phyloP scores from a whole-genome alignment of 2,888 invertebrate species.

The Chrysopilus asiliformis region DNA sequence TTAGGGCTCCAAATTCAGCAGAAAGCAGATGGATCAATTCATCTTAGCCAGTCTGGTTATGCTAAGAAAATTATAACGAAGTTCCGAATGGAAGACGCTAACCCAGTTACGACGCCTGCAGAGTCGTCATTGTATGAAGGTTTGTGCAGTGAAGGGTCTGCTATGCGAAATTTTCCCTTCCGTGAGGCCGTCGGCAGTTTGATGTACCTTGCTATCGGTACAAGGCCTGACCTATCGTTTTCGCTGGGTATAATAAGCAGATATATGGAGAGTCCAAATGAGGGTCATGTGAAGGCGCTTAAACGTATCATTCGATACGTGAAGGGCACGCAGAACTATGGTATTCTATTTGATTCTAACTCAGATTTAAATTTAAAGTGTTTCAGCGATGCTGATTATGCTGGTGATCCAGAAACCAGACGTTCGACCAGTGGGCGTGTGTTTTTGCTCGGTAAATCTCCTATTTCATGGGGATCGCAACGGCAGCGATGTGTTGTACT shows the following conservation, averaged over 20 bases:
- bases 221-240: constrained; percentile 13
- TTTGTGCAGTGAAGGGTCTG: too few species aligned
- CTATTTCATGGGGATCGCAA: constrained; percentile 8
- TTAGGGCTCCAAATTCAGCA: constrained; percentile 10
- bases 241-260: constrained; percentile 7
- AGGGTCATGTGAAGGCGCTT: constrained; percentile 2
- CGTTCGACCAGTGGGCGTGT: constrained; percentile 12
- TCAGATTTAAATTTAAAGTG: neutral
- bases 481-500: constrained; percentile 11
- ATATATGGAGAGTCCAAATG: constrained; percentile 8
- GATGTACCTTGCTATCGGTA: constrained; percentile 11
- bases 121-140: too few species aligned
- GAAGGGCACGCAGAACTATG: constrained; percentile 8
- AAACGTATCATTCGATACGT: constrained; percentile 12
- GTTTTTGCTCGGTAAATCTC: constrained; percentile 4
- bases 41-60: constrained; percentile 8
- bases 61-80: constrained; percentile 6
- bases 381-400: constrained; percentile 13
- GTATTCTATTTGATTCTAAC: constrained; percentile 6
- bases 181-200: constrained; percentile 3
- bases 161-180: too few species aligned
- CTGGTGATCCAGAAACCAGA: constrained; percentile 11
- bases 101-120: constrained; percentile 10
- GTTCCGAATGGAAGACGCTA: constrained; percentile 12
- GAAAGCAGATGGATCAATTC: constrained; percentile 3